phyloP scores from a whole-genome alignment of 2,113 vertebrate genomes.

The Eublepharis macularius region DNA sequence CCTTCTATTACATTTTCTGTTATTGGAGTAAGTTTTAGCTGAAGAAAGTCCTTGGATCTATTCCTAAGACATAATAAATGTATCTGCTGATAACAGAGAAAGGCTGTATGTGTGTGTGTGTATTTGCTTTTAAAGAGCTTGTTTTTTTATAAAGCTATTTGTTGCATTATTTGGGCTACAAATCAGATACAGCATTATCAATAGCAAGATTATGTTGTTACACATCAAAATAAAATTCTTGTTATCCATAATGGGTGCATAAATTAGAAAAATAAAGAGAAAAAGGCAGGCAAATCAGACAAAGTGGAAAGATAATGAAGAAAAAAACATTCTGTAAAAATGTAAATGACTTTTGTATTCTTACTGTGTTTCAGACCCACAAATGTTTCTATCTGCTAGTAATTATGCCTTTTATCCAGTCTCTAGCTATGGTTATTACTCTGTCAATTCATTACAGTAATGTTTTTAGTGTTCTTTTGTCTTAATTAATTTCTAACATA shows the following conservation, averaged over 20 bases:
- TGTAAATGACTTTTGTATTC: neutral
- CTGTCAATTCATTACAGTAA: neutral
- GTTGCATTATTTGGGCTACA: neutral
- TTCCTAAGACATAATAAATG: no score
- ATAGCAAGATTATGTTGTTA: neutral
- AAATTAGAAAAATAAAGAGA: neutral
- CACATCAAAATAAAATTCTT: neutral
- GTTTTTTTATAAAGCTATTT: neutral
- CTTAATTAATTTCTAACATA: neutral
- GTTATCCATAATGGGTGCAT: neutral
- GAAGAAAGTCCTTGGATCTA: no score
- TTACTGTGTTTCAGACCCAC: neutral
- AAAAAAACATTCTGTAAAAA: neutral
- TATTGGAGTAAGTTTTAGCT: no score
- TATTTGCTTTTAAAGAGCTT: no score
- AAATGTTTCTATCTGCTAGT: neutral
- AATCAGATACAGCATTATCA: neutral
- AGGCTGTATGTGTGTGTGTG: no score
- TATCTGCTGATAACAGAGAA: no score
- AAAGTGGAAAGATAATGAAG: neutral
- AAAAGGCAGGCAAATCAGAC: neutral
- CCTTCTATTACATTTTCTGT: no score
- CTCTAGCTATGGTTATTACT: neutral
- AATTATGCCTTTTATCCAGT: neutral
- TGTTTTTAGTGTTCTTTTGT: neutral